Evolutionary conservation across 1,140 invertebrate genomes (phyloP), one percentile per base, ranked within the genome.

Genomic region (Liolophura sinensis): DNA sequence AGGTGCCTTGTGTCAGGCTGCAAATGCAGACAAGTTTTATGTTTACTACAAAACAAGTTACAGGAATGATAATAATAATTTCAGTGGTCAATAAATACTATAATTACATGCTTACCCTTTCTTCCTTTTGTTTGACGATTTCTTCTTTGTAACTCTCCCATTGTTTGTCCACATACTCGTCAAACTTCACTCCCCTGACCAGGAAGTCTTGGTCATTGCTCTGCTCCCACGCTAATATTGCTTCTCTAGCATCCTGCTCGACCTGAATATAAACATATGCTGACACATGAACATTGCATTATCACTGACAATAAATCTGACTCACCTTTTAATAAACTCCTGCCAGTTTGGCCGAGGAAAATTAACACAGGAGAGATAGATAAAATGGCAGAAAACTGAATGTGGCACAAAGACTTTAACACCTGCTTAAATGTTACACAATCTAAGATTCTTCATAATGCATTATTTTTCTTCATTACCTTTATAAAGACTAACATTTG

Each of bases 91-190:
- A 5, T 15, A 59, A 22, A 31, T 22, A 27, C 27, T 12, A n/a
- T 55, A 22, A 40, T 40, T 40, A 40, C 15, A 56, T n/a, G 67
- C 72, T 72, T 77, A 85, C 84, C 76, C 81, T 76, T 58, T 81
- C 71, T 71, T 79, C 71, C 60, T 86, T 86, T 69, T 86, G 81
- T 47, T 80, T 77, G 51, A 84, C 77, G 69, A 85, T 86, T 47
- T 82, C 68, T 7, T 73, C 69, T 56, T 80, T 69, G 59, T 82
- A 81, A 20, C 72, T 65, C 4, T 72, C 64, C 84, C 84, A 85
- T 60, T 84, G 80, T 20, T 75, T 65, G n/a, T 79, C 71, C 16
- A 85, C 77, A 65, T 79, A 85, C 1, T 77, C 66, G 9, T 70
- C 65, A 62, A 81, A 85, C 22, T 69, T 70, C 46, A 76, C 58